Evolutionary conservation across 2,797 vertebrate genomes (phyloP).

Genomic region (Apodemus agrarius): DNA sequence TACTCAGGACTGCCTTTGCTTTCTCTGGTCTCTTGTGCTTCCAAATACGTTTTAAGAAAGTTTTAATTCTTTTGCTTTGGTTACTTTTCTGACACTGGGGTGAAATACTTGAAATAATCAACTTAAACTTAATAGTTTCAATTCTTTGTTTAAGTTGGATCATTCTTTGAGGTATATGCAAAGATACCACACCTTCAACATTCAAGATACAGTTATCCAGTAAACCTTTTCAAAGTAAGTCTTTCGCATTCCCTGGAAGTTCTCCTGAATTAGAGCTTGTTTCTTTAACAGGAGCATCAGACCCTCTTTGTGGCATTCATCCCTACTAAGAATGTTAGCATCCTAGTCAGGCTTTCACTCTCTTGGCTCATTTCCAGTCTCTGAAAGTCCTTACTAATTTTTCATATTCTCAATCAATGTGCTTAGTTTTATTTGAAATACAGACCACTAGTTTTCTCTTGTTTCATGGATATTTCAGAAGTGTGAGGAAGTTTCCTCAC

Average conservation of each 20-base stretch:
- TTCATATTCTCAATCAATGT: neutral
- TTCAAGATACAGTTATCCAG: neutral
- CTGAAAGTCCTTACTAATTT: neutral
- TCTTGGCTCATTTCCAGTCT: neutral
- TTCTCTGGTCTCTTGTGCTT: neutral
- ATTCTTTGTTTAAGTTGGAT: neutral
- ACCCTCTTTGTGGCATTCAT: neutral
- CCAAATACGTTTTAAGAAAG: neutral
- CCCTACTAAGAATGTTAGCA: neutral
- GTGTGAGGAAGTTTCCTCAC: neutral
- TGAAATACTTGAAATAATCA: neutral
- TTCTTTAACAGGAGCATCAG: neutral
- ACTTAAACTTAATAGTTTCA: neutral
- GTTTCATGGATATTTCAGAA: neutral
- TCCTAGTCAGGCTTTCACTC: neutral
- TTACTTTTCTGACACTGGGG: neutral
- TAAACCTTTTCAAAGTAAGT: neutral
- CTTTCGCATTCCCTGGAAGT: neutral
- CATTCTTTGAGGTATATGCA: neutral
- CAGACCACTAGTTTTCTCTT: neutral
- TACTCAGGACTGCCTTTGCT: neutral
- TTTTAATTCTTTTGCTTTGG: constrained; percentile 6
- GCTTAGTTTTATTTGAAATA: neutral
- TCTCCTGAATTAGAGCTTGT: neutral
- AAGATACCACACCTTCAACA: neutral